Base-by-base conservation (phyloP, 2,797 vertebrate genomes). In the Pteropus rufus region DNA sequence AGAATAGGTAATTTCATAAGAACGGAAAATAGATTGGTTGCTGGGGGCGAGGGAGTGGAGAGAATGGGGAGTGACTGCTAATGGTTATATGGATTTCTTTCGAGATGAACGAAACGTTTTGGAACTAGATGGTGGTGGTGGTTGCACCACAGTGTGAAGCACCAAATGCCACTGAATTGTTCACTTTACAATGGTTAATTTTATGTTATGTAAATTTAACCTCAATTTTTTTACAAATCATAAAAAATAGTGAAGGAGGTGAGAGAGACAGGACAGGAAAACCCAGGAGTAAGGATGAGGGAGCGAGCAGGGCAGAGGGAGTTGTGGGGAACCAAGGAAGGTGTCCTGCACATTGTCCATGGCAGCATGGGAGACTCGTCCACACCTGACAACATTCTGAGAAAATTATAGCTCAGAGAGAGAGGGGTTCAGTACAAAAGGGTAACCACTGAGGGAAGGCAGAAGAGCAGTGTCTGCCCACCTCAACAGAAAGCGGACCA, bases 341-440 rank as follows among this genome's bases (percentile, higher is more conserved):
- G 3, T 0, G 6, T 24, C 52, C 46, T 3, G 0, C 31, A 1
- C 3, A 0, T 10, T n/a, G 41, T 31, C 11, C 12, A 9, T 2
- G 3, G 18, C 46, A 18, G 5, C 58, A 0, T 10, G 10, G 65
- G n/a, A 0, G 6, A 41, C 36, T 15, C 7, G 14, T 7, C 19
- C n/a, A 0, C 0, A 4, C 0, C 5, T 29, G 34, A 62, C n/a
- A 31, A 7, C 19, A 16, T 0, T 2, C 0, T 2, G 6, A 73
- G 58, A 54, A 29, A 11, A 29, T 8, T 9, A 8, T 1, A 23
- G 19, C 60, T 54, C 52, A 16, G 29, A 36, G 87, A 44, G 34
- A 3, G 10, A 36, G 36, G 2, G 19, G 44, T 5, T 77, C 29
- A 1, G 7, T 2, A 21, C 24, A 10, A 19, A 34, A 1, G 60